Evolutionary conservation across 2,113 vertebrate genomes (phyloP), one percentile per base, ranked within the genome.

Genomic region (Neoarius graeffei): DNA sequence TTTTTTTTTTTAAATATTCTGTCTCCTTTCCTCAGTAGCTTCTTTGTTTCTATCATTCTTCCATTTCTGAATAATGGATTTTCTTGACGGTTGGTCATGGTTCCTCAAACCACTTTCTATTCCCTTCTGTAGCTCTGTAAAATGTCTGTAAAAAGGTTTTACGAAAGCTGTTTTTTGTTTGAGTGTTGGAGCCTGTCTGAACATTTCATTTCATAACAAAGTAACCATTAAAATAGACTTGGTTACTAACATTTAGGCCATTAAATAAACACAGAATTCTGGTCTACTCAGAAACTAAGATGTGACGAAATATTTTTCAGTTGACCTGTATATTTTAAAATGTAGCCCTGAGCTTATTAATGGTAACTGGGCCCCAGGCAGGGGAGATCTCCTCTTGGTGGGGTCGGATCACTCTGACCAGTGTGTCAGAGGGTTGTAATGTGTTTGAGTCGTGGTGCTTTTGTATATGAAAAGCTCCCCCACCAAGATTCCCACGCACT

Each of bases 361-460:
- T 7, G 9, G 82, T 84, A 25, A 25, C 4, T 2, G 20, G 80
- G 2, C 27, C 80, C 79, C 10, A 42, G 56, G 27, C 10, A 8
- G 57, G 80, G 80, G 80, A 77, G 81, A 81, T 62, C 69, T 67
- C 27, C 1, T 84, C 20, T 57, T 27, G 23, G 52, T 67, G 83
- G 23, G 64, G 83, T 79, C 23, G 20, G 50, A 77, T 57, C 50
- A 57, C 6, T 56, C 52, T 66, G 81, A 71, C 84, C 84, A 3
- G 59, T 86, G 87, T 84, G 88, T 90, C 85, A 88, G 15, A 27
- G 17, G 81, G 81, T 84, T 81, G 69, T 50, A 81, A 88, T 86
- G 87, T 42, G 14, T 62, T 84, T 67, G 52, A 85, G 35, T 54
- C 48, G 67, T 71, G 54, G 84, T 50, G 71, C 74, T 79, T 79